Base-by-base conservation (phyloP, 1,140 invertebrate genomes). In the Plectrocnemia conspersa region DNA sequence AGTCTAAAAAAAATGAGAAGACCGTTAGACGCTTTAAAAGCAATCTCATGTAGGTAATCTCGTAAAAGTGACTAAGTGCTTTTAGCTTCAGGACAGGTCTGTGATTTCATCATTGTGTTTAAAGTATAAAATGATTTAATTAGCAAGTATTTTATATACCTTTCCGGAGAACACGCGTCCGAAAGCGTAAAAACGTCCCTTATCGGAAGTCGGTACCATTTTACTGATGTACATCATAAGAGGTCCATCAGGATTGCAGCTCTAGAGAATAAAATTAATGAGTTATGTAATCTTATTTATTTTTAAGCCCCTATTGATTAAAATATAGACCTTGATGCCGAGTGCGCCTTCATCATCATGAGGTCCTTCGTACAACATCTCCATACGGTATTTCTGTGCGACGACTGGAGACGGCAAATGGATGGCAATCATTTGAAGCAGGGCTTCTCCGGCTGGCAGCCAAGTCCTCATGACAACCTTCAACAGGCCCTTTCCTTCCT, bases 211-310 rank as follows among this genome's bases (percentile, higher is more conserved):
- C 52, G 97, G 97, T 74, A 99, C 97, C 97, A 99, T 99, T 79
- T 99, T 99, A 18, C 95, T 98, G 59, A 99, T 83, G 82, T 99
- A 99, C 97, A 99, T 99, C 96, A 99, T 99, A 21, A 99, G 80
- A 16, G 94, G 96, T 61, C 86, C 97, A 64, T 96, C 88, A 5
- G 94, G 87, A 75, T 99, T 92, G 73, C 97, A 99, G 66, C 74
- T 90, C 84, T 94, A 79, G 55, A 77, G 70, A 54, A 61, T 59
- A 49, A 57, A 46, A 59, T 47, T 44, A 24, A n/a, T n/a, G n/a
- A n/a, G n/a, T n/a, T n/a, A n/a, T n/a, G n/a, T n/a, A n/a, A n/a
- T n/a, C n/a, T n/a, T n/a, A n/a, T n/a, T n/a, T n/a, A n/a, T n/a
- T n/a, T n/a, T n/a, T n/a, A n/a, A n/a, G n/a, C n/a, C n/a, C 11